Percentiles rank a stretch among this genome's conserved stretches.
phyloP scores from a whole-genome alignment of 2,113 vertebrate species.

The Nettapus auritus region DNA sequence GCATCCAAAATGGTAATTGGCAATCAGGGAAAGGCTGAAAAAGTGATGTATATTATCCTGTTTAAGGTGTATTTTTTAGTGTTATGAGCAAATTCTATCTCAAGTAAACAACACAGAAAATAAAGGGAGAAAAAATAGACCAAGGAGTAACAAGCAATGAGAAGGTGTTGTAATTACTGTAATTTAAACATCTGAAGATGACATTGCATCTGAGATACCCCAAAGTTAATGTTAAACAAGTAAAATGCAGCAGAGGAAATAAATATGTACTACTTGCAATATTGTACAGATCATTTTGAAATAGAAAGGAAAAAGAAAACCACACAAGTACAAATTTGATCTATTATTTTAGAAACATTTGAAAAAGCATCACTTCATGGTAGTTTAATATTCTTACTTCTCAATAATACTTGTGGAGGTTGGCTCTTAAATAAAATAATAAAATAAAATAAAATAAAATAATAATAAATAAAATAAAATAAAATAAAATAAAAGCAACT shows the following conservation, averaged over 20 bases:
- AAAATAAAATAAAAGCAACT: neutral
- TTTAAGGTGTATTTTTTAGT: constrained; percentile 49
- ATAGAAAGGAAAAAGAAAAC: neutral
- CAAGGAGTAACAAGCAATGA: constrained; percentile 21
- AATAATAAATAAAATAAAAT: neutral
- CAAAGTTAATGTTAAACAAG: constrained; percentile 5
- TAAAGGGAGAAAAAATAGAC: neutral
- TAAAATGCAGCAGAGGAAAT: constrained; percentile 21
- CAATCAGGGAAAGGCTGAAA: constrained; percentile 10
- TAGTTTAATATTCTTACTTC: neutral
- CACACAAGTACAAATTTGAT: neutral
- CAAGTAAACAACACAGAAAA: constrained; percentile 28
- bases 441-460: neutral
- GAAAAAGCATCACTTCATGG: neutral
- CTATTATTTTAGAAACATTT: constrained; percentile 41
- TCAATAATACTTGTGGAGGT: neutral
- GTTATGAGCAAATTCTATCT: neutral
- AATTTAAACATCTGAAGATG: constrained; percentile 53
- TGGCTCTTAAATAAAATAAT: neutral
- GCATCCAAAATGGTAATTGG: constrained; percentile 40
- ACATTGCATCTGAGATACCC: neutral
- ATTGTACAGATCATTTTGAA: neutral
- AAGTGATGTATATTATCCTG: constrained; percentile 11
- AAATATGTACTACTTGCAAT: neutral
- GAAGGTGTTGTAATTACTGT: constrained; percentile 47